Percentiles rank a stretch among this genome's conserved stretches.
Evolutionary conservation across 1,140 invertebrate genomes (phyloP).

Genomic region (Trichonephila clavipes): DNA sequence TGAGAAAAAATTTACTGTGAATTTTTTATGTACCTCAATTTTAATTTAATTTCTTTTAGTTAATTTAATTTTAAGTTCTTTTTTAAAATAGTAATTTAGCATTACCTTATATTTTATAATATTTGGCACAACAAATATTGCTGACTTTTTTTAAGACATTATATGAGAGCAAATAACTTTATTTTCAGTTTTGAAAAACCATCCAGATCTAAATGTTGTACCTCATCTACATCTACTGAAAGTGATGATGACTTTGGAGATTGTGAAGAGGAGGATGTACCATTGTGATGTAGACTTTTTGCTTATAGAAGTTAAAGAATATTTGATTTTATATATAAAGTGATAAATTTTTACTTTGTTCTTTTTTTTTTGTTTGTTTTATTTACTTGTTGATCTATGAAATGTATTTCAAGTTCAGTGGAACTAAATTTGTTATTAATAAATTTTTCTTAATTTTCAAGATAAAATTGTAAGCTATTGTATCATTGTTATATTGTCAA

Average conservation of each 20-base stretch:
- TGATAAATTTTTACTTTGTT: neutral
- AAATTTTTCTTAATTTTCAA: neutral
- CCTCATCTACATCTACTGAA: slow-evolving; percentile 66
- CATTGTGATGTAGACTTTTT: neutral
- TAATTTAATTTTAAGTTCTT: too few relatives aligned
- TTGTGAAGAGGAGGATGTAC: slow-evolving; percentile 28
- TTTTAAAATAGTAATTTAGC: too few relatives aligned
- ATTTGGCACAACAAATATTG: too few relatives aligned
- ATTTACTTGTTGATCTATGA: neutral
- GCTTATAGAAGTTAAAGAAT: too few relatives aligned
- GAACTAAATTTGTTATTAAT: neutral
- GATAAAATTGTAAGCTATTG: neutral
- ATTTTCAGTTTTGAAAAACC: slow-evolving; percentile 59
- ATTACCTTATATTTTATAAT: too few relatives aligned
- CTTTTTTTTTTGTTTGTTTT: neutral
- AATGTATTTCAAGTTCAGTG: too few relatives aligned
- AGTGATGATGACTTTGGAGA: slow-evolving; percentile 66
- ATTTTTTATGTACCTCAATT: too few relatives aligned
- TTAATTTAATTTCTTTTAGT: too few relatives aligned
- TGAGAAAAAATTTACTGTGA: too few relatives aligned
- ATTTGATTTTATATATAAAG: too few relatives aligned
- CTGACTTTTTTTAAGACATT: neutral
- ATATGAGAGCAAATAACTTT: neutral
- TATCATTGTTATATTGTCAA: neutral
- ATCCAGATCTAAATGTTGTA: slow-evolving; percentile 43